A percentile compares a stretch with the other conserved stretches of the same genome.
phyloP scores from a whole-genome alignment of 2,888 invertebrate genomes.

The Julus scandinavius region DNA sequence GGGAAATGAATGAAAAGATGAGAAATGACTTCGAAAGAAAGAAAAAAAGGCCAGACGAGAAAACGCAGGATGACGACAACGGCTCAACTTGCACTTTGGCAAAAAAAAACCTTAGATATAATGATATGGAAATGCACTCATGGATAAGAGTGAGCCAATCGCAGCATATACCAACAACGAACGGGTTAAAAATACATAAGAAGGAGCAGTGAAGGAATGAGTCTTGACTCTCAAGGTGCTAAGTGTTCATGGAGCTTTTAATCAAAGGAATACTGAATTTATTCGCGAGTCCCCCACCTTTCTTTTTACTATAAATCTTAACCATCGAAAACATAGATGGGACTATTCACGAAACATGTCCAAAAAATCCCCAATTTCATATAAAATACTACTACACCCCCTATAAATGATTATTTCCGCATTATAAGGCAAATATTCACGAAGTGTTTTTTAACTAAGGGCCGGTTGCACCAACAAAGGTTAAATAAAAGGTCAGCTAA shows the following conservation, averaged over 20 bases:
- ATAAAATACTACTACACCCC: too few species aligned
- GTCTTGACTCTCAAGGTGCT: neutral
- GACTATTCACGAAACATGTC: too few species aligned
- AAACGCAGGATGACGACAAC: constrained; percentile 22
- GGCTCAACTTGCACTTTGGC: constrained; percentile 43
- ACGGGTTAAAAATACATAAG: neutral
- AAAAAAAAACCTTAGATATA: constrained; percentile 21
- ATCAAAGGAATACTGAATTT: neutral
- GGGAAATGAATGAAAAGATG: constrained; percentile 46
- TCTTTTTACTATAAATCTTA: too few species aligned
- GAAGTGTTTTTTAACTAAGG: too few species aligned
- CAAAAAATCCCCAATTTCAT: too few species aligned
- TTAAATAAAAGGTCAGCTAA: too few species aligned
- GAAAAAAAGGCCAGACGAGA: neutral
- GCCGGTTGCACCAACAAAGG: too few species aligned
- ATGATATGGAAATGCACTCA: constrained; percentile 39
- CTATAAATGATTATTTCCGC: too few species aligned
- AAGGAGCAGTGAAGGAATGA: neutral
- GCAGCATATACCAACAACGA: neutral
- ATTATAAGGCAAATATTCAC: too few species aligned
- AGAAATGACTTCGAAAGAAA: constrained; percentile 34
- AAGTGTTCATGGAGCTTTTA: neutral
- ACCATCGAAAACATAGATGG: too few species aligned
- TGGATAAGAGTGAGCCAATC: constrained; percentile 29
- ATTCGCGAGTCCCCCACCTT: too few species aligned